Percentiles rank a stretch among this genome's conserved stretches.
Evolutionary conservation across 1,140 invertebrate species (phyloP).

Genomic region (Dendrolimus punctatus): DNA sequence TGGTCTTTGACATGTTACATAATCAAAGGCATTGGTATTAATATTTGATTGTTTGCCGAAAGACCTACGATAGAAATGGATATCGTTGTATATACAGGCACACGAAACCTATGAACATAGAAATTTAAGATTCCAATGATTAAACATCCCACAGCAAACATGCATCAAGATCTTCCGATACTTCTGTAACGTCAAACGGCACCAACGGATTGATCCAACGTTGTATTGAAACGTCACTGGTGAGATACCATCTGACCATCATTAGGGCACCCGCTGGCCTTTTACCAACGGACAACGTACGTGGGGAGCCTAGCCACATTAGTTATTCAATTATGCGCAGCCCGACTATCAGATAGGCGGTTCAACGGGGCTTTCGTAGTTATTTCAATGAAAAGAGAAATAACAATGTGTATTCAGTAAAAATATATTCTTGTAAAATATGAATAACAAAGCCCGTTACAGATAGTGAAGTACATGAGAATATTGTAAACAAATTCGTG

Average conservation of each 20-base stretch:
- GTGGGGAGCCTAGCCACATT: slow-evolving; percentile 37
- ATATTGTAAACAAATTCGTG: slow-evolving; percentile 51
- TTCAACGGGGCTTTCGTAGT: slow-evolving; percentile 28
- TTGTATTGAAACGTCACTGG: slow-evolving; percentile 64
- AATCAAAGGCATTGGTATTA: neutral
- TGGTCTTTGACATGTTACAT: neutral
- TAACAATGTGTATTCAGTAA: slow-evolving; percentile 36
- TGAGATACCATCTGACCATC: slow-evolving; percentile 55
- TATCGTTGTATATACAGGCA: too few species aligned
- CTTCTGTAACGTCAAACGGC: slow-evolving; percentile 21
- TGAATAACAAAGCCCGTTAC: slow-evolving; percentile 13
- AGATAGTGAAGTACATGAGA: slow-evolving; percentile 9
- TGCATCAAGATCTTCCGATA: slow-evolving; percentile 18
- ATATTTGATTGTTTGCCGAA: too few species aligned
- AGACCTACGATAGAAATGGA: too few species aligned
- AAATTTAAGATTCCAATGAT: too few species aligned
- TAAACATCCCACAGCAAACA: slow-evolving; percentile 11
- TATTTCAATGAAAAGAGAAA: slow-evolving; percentile 32
- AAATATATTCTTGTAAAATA: slow-evolving; percentile 8
- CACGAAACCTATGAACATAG: too few species aligned
- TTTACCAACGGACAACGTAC: slow-evolving; percentile 27
- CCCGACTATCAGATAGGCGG: slow-evolving; percentile 43
- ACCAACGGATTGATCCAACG: slow-evolving; percentile 31
- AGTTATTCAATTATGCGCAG: slow-evolving; percentile 61
- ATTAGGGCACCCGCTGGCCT: slow-evolving; percentile 30